Evolutionary conservation across 1,140 invertebrate genomes (phyloP), one percentile per base, ranked within the genome.

Genomic region (Drosophila tsacasi): DNA sequence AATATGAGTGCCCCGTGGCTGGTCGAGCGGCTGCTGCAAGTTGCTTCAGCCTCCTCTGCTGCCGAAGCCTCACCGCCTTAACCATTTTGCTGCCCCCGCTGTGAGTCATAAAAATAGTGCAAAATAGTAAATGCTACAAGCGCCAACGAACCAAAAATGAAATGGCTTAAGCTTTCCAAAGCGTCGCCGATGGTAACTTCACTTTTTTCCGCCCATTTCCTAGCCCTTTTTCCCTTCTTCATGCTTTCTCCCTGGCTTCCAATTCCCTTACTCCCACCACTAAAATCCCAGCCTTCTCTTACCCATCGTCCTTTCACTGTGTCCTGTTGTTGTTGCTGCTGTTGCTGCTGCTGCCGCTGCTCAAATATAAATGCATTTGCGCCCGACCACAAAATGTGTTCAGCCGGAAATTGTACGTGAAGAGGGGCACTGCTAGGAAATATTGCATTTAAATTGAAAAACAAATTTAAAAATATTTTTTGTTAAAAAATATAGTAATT

Each of bases 401-500:
- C 77, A 91, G 89, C 86, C 87, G 87, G 87, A 91, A 91, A 91
- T 91, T 91, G 87, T 91, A 91, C 83, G 86, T 91, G 86, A 71
- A 76, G 62, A 73, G 84, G 66, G 79, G 78, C 81, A 81, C 74
- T 74, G 69, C 5, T 3, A 54, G 19, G 21, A 76, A 46, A 23
- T 52, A 6, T 9, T 3, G 19, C 23, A 3, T 0, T 3, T 30
- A 3, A 17, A 32, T 1, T 4, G 2, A 27, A 12, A 12, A 2
- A n/a, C n/a, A n/a, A n/a, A n/a, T n/a, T n/a, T 12, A 5, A 27
- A n/a, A n/a, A 12, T 37, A 37, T 5, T 13, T 13, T 37, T 13
- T 27, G 5, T 15, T 23, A 49, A 6, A 27, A n/a, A 27, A n/a
- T 10, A 27, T 0, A 8, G 5, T 5, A 27, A 4, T 10, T 17